Base-by-base conservation (phyloP, 2,113 vertebrate species). In the Garra rufa region DNA sequence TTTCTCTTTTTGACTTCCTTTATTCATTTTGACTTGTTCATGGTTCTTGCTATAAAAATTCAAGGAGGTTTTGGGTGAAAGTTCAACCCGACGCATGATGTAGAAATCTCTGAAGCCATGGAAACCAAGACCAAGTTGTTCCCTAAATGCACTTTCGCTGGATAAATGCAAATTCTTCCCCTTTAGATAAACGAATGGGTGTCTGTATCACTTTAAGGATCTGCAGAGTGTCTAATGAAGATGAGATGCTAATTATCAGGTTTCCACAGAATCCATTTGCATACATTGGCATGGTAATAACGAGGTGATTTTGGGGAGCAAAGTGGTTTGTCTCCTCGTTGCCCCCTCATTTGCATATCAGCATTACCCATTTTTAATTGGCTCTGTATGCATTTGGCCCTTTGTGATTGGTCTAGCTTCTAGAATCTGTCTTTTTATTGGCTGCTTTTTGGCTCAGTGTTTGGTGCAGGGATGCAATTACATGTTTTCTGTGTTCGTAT, bases 221-320 rank as follows among this genome's bases (percentile, higher is more conserved):
- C 55, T 2, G 67, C 46, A 24, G 43, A 85, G 83, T 11, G 57
- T 9, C 48, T 85, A 81, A 88, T 83, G 80, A 88, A 63, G 76
- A 81, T 70, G 73, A 83, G 76, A 88, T 88, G 75, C 67, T 88
- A 85, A 88, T 85, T 88, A 82, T 48, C 71, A 79, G 26, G 81
- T 67, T 88, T 69, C 65, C 69, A 41, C 81, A 48, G 80, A 82
- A 75, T 70, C 41, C 57, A 88, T 88, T 88, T 85, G 76, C 84
- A 85, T 88, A 76, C 65, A 83, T 88, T 80, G 84, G 85, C 84
- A 52, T 76, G 46, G 76, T 26, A 75, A 83, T 88, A 81, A 81
- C 75, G 38, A 85, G 87, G 84, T 88, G 87, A 75, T 65, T n/a
- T 70, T 17, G 55, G 67, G 76, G 69, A 67, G 67, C 57, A 43